A percentile compares a stretch with the other conserved stretches of the same genome.
Evolutionary conservation across 2,797 vertebrate species (phyloP).

Genomic region (Natrix natrix): DNA sequence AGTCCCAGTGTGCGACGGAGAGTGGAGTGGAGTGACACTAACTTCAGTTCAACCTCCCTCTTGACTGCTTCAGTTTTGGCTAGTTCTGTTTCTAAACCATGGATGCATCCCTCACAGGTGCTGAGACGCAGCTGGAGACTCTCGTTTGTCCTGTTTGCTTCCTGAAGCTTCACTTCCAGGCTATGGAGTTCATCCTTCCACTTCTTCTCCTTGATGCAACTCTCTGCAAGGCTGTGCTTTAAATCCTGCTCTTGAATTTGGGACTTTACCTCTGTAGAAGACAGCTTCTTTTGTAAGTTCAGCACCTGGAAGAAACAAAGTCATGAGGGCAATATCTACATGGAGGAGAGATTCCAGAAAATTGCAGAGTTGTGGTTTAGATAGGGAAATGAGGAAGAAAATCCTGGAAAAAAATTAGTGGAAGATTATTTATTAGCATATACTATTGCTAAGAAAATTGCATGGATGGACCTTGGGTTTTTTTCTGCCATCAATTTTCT

Average conservation of each 20-base stretch:
- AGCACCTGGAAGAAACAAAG: conserved; percentile 64
- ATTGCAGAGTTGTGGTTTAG: not conserved
- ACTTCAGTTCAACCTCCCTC: conserved; percentile 68
- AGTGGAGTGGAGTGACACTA: conserved; percentile 67
- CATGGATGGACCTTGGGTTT: not conserved
- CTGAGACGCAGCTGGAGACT: conserved; percentile 66
- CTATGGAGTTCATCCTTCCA: conserved; percentile 59
- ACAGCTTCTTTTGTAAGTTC: conserved; percentile 69
- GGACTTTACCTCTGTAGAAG: conserved; percentile 65
- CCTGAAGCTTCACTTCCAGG: conserved; percentile 67
- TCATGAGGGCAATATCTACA: not conserved
- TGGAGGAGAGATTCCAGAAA: not conserved
- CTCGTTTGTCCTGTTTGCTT: conserved; percentile 50
- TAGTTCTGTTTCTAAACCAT: conserved; percentile 73
- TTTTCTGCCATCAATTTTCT: not conserved
- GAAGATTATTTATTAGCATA: not conserved
- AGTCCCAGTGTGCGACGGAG: conserved; percentile 71
- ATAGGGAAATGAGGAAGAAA: not conserved
- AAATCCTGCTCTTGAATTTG: conserved; percentile 64
- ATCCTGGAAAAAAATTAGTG: not conserved
- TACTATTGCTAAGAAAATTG: not conserved
- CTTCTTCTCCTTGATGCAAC: conserved; percentile 62
- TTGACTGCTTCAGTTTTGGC: conserved; percentile 53
- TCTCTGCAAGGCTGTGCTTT: conserved; percentile 60
- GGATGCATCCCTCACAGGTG: conserved; percentile 58